Base-by-base conservation (phyloP, 53 echinoderm and acorn worm genomes). In the Arbacia lixula region DNA sequence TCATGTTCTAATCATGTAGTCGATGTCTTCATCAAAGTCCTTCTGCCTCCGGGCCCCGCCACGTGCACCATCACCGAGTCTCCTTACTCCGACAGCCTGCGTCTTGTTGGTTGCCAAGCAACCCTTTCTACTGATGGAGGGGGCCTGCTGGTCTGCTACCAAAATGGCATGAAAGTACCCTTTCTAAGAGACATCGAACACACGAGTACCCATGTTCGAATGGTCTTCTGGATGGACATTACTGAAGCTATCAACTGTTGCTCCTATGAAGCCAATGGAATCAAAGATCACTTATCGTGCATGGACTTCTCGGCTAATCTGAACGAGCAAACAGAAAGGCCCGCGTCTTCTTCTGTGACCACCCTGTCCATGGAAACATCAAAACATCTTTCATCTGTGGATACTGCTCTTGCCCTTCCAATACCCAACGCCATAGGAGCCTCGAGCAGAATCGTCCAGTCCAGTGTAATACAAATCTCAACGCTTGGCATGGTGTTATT, bases 61-160 rank as follows among this genome's bases (percentile, higher is more conserved):
- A 5, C 11, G 2, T 69, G 69, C 21, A 1, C 1, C 0, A 27
- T 69, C 43, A 0, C 9, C 2, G 0, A 12, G 28, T 69, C 69
- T 40, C 69, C 69, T 2, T 69, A 69, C 28, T 21, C 22, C 9
- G 5, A 1, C 14, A 6, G 27, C 16, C 28, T 69, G 5, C 69
- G 69, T 8, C 41, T 34, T 19, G 69, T 69, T 12, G 41, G 28
- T 22, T 69, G 69, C 24, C 25, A 25, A 17, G 69, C 69, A 42
- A 17, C 2, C 4, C 41, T 69, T 5, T 40, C 41, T 4, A 69
- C 41, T 27, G 42, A 41, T 27, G 69, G 69, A 26, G 69, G 12
- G 12, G 69, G 42, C 28, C 69, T 6, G 28, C 69, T 69, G 6
- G 28, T 69, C 43, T 69, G 69, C 43, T 69, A 69, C 28, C 69